A percentile compares a stretch with the other conserved stretches of the same genome.
phyloP scores from a whole-genome alignment of 2,113 vertebrate species.

The Diglossa brunneiventris region DNA sequence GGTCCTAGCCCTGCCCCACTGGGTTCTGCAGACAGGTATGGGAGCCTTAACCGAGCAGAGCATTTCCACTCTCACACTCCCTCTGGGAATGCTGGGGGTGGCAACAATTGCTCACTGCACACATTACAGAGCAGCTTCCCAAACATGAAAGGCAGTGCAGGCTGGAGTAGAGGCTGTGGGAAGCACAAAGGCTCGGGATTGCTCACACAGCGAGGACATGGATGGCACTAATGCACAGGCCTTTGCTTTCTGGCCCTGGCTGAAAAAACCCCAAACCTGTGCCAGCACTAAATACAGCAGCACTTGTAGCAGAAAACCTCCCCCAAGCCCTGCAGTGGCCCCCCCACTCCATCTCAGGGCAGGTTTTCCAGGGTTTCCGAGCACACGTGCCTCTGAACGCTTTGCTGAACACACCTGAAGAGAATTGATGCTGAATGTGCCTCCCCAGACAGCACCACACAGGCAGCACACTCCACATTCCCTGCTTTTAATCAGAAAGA shows the following conservation, averaged over 20 bases:
- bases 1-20: background rate
- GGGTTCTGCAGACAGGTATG: background rate
- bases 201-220: background rate
- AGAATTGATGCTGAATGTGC: background rate
- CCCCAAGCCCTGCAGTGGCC: background rate
- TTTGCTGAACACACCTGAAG: background rate
- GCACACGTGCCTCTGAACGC: background rate
- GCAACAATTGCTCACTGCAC: background rate
- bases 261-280: background rate
- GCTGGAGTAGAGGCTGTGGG: background rate
- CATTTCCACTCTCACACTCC: background rate
- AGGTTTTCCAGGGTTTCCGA: background rate
- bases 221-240: background rate
- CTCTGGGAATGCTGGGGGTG: background rate
- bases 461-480: background rate
- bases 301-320: background rate
- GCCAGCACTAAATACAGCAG: background rate
- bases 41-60: background rate
- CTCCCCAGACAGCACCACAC: background rate
- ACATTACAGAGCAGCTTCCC: background rate
- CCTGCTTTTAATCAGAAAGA: background rate
- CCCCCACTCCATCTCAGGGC: background rate
- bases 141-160: background rate
- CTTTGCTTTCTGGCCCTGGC: background rate
- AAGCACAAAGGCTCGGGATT: background rate